Conservation (phyloP, 2,888 invertebrate genomes). For the Macrosiphum euphorbiae region DNA sequence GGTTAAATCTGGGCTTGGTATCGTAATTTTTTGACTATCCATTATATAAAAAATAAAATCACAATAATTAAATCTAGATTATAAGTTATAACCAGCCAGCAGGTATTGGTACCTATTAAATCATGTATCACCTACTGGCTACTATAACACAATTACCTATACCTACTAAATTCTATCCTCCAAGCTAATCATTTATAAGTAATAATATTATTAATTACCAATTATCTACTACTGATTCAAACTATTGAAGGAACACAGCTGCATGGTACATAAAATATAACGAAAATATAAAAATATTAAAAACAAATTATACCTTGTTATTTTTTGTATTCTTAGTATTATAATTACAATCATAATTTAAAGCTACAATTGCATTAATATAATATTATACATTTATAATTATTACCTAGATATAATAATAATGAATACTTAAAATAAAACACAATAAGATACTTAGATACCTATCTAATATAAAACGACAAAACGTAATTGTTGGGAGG, state of each 20-base stretch:
- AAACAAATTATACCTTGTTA: not conserved
- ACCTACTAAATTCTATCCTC: not conserved
- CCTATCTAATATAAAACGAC: not conserved
- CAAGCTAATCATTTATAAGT: not conserved
- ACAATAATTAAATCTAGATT: not conserved
- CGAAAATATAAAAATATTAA: not conserved
- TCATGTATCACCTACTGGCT: not conserved
- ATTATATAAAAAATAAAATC: not conserved
- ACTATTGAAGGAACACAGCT: not conserved
- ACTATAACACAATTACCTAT: too few relatives aligned
- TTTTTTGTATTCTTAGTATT: conserved; percentile 17
- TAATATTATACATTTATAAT: not conserved
- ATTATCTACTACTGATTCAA: not conserved
- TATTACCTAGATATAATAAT: not conserved
- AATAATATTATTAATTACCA: not conserved
- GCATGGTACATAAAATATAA: not conserved
- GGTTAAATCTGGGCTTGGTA: not conserved
- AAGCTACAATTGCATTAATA: not conserved
- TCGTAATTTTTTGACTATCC: not conserved
- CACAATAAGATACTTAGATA: not conserved
- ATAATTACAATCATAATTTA: not conserved
- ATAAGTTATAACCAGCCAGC: not conserved
- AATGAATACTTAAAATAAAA: not conserved
- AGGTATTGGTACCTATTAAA: not conserved
- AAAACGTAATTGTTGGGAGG: conserved; percentile 4